Evolutionary conservation across 2,797 vertebrate genomes (phyloP), one percentile per base, ranked within the genome.

Genomic region (Macrochelys suwanniensis): DNA sequence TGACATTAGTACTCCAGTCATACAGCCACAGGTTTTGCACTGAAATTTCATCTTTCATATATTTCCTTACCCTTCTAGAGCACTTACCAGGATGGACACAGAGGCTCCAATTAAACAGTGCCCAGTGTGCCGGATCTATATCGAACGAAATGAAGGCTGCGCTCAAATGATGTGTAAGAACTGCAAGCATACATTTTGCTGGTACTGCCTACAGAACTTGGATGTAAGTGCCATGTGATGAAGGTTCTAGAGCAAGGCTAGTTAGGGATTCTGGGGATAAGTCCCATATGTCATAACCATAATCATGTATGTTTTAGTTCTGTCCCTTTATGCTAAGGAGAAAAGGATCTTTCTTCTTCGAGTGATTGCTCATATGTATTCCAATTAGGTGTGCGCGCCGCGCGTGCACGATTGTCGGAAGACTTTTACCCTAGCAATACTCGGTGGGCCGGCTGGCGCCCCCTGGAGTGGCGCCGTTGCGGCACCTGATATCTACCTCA

Each of bases 131-230:
- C 98, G 98, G 3, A 98, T 99, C 95, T 99, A 99, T 92, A 99
- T 99, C 3, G 99, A 99, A 94, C 98, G 99, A 93, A 99, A 99
- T 0, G 99, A 99, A 97, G 99, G 99, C 96, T 99, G 99, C 19
- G 99, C 99, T 51, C 99, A 99, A 98, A 99, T 99, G 99, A 99
- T 99, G 98, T 99, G 99, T 89, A 99, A 99, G 97, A 99, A 99
- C 97, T 99, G 99, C 98, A 99, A 99, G 92, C 99, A 99, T 98
- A 99, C 99, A 0, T 99, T 99, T 97, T 99, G 99, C 98, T 99
- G 99, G 99, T 99, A 99, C 98, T 99, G 99, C 88, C 98, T 99
- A 87, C 99, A 99, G 98, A 99, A 99, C 91, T 96, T 99, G 97
- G 99, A 99, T 21, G 99, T 99, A 97, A 99, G 99, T 98, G 21